These are phyloP conservation scores for Cuculus canorus DNA, from an alignment of 2,797 vertebrate species.

Conservation along the genomic window DNA sequence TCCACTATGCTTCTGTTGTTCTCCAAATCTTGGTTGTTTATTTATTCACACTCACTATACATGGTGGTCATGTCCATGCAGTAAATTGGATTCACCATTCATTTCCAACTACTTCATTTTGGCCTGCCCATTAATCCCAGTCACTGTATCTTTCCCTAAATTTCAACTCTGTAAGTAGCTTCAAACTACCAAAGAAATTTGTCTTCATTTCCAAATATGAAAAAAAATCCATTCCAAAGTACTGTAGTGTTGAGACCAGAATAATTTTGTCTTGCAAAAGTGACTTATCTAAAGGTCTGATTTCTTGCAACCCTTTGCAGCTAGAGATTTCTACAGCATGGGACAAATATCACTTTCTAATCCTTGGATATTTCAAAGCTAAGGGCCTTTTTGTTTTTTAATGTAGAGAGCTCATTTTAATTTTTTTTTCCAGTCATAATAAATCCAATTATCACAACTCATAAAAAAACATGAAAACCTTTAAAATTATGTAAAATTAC, in stretches of 20 bases:
- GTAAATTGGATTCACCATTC: neutral
- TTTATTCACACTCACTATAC: neutral
- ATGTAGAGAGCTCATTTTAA: neutral
- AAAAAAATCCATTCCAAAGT: neutral
- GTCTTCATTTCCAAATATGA: neutral
- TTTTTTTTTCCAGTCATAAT: neutral
- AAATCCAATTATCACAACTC: neutral
- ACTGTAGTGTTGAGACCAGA: neutral
- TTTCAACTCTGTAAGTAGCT: neutral
- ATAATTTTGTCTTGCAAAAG: neutral
- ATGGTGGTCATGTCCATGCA: neutral
- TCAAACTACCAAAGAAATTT: neutral
- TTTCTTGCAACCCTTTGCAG: neutral
- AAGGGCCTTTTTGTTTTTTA: neutral
- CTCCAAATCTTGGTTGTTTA: neutral
- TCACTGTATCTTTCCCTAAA: neutral
- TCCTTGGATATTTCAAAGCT: neutral
- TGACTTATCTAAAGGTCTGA: neutral
- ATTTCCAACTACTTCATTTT: neutral
- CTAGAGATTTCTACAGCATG: neutral
- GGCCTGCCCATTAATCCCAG: neutral
- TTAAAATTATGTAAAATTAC: neutral
- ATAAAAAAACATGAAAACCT: neutral
- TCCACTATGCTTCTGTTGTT: neutral
- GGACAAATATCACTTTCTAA: neutral